Conservation (phyloP, 2,797 vertebrate species). For the Synanceia verrucosa region DNA sequence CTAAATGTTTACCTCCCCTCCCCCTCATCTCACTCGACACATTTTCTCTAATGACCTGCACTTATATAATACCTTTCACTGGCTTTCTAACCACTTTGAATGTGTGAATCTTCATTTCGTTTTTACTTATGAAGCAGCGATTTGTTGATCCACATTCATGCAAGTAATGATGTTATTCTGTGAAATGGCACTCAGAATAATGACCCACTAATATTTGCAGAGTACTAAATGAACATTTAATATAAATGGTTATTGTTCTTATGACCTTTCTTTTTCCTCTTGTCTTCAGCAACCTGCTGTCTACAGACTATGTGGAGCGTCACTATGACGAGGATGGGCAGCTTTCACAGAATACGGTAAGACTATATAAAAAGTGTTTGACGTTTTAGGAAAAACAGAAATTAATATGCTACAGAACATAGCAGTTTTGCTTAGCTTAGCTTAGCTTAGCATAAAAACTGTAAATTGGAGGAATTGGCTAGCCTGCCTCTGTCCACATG, state of each 20-base stretch:
- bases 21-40: not conserved
- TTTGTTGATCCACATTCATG: not conserved
- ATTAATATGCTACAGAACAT: too few species aligned
- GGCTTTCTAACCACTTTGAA: constrained; percentile 13
- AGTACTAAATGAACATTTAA: too few species aligned
- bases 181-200: constrained; percentile 4
- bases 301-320: constrained; percentile 92
- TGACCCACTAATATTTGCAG: too few species aligned
- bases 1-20: not conserved
- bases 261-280: constrained; percentile 2
- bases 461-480: not conserved
- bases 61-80: constrained; percentile 9
- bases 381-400: not conserved
- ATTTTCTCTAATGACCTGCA: constrained; percentile 12
- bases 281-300: constrained; percentile 89
- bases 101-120: not conserved
- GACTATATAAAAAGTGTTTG: constrained; percentile 1
- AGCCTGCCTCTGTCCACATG: not conserved
- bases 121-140: constrained; percentile 16
- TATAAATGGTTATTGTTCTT: not conserved
- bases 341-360: constrained; percentile 76
- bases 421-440: too few species aligned
- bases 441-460: not conserved
- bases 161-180: not conserved
- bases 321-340: constrained; percentile 80